Evolutionary conservation across 1,140 invertebrate genomes (phyloP).

Genomic region (Propsilocerus akamusi): DNA sequence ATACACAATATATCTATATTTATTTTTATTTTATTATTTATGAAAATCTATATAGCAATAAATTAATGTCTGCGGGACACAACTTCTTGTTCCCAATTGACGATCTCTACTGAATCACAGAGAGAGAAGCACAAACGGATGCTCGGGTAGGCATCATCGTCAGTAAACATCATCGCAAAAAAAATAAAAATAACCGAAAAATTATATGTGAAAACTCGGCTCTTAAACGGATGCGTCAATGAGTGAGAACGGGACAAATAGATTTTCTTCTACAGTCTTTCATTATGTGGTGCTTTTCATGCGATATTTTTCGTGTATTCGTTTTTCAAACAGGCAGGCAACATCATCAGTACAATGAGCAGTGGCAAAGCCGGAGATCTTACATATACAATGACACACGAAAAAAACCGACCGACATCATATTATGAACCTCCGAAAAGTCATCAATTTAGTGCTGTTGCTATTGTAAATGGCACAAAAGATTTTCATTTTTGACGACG

Average conservation of each 20-base stretch:
- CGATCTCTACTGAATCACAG: no score
- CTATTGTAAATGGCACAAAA: no score
- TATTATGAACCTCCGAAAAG: not conserved
- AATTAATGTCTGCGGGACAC: not conserved
- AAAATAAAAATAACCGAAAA: not conserved
- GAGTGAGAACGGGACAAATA: constrained; percentile 1
- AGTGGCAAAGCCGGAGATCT: not conserved
- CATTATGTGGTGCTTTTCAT: not conserved
- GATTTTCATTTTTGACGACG: no score
- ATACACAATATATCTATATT: no score
- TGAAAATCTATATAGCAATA: not conserved
- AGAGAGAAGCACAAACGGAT: no score
- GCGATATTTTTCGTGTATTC: not conserved
- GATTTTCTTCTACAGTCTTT: not conserved
- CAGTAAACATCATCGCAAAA: not conserved
- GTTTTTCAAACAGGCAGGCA: no score
- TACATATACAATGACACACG: not conserved
- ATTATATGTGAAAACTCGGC: not conserved
- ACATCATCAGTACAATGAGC: not conserved
- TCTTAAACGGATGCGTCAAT: not conserved
- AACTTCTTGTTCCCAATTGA: not conserved
- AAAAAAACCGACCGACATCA: not conserved
- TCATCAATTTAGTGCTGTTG: no score
- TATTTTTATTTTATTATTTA: not conserved
- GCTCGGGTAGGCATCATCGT: not conserved